These are phyloP conservation scores for Spinibarbus caldwelli DNA, from an alignment of 2,797 vertebrate species.

Conservation along the genomic window DNA sequence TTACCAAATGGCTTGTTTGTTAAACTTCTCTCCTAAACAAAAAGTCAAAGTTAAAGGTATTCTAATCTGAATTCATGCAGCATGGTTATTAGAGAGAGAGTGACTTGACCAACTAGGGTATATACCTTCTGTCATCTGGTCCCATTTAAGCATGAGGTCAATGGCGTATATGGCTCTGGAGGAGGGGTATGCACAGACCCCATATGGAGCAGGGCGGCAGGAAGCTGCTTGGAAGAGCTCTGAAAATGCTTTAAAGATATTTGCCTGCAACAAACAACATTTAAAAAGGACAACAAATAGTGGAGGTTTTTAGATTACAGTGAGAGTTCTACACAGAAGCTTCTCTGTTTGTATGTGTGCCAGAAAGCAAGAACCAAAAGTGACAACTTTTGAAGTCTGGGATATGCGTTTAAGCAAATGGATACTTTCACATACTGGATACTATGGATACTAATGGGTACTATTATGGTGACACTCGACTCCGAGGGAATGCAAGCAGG, in stretches of 20 bases:
- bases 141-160: conserved; percentile 95
- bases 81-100: background rate
- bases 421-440: background rate
- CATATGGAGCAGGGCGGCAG: conserved; percentile 84
- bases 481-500: background rate
- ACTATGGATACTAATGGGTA: background rate
- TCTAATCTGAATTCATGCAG: background rate
- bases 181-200: conserved; percentile 84
- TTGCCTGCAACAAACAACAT: conserved; percentile 68
- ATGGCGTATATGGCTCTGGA: conserved; percentile 92
- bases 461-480: background rate
- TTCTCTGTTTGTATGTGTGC: background rate
- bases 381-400: background rate
- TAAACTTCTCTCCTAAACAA: background rate
- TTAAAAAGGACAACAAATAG: background rate
- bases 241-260: conserved; percentile 83
- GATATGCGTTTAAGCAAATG: background rate
- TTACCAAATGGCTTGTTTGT: no score
- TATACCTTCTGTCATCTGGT: conserved; percentile 41
- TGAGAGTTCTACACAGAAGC: background rate
- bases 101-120: background rate
- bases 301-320: background rate
- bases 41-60: background rate
- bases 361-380: background rate
- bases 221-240: conserved; percentile 87